Evolutionary conservation across 1,140 invertebrate species (phyloP).

Genomic region (Zaprionus kolodkinae): DNA sequence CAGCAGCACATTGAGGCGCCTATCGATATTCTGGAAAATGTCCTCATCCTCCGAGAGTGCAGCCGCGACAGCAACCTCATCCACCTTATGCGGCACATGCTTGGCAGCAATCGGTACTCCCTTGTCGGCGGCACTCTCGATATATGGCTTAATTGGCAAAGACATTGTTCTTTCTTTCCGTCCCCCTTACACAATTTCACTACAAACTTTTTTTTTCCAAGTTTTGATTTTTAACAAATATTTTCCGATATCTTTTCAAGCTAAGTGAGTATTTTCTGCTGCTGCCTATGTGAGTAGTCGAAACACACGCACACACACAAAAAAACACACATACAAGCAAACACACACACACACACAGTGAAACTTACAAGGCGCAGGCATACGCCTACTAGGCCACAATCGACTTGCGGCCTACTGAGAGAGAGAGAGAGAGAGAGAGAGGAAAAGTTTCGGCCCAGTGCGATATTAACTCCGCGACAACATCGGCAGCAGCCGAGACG

Average conservation of each 20-base stretch:
- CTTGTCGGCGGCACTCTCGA: background rate
- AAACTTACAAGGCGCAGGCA: background rate
- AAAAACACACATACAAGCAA: too few relatives aligned
- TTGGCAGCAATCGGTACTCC: too few relatives aligned
- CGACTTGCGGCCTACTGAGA: background rate
- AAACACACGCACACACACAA: background rate
- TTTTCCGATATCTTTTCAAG: slow-evolving; percentile 1
- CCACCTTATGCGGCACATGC: too few relatives aligned
- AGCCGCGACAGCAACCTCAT: background rate
- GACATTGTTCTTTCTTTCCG: slow-evolving; percentile 9
- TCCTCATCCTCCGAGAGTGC: background rate
- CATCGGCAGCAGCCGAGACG: slow-evolving; percentile 46
- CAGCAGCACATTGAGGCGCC: slow-evolving; percentile 27
- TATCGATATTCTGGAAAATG: slow-evolving; percentile 27
- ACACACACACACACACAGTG: too few relatives aligned
- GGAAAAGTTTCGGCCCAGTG: background rate
- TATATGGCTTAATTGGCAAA: background rate
- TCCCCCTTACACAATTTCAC: background rate
- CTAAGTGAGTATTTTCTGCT: background rate
- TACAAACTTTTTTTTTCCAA: background rate
- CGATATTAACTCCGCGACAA: slow-evolving; percentile 6
- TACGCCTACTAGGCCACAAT: slow-evolving; percentile 15
- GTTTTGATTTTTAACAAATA: slow-evolving; percentile 6
- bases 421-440: background rate
- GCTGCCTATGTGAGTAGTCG: background rate